These are phyloP conservation scores for Desmodus rotundus DNA, from an alignment of 2,113 vertebrate genomes.

Conservation along the genomic window DNA sequence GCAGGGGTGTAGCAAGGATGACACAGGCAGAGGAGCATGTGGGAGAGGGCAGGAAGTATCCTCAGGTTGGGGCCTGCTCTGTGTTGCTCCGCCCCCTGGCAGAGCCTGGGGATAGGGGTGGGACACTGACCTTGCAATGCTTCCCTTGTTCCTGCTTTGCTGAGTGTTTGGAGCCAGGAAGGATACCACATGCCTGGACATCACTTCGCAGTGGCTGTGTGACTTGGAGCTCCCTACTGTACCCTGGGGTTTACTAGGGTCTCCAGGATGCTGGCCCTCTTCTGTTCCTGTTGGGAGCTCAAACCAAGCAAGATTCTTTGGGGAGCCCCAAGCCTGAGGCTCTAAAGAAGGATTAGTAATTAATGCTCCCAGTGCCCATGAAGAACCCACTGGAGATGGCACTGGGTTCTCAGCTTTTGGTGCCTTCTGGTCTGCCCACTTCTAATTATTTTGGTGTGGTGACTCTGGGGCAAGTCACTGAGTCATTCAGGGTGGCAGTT, in stretches of 20 bases:
- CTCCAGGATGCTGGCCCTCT: background rate
- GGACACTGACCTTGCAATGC: background rate
- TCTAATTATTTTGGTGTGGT: background rate
- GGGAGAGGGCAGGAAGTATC: background rate
- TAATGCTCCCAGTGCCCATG: background rate
- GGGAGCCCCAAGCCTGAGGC: background rate
- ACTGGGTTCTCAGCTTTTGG: background rate
- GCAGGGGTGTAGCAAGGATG: background rate
- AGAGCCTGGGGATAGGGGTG: background rate
- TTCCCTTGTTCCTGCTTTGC: background rate
- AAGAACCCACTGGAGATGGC: background rate
- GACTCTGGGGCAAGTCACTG: background rate
- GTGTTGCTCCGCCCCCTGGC: background rate
- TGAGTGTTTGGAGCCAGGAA: background rate
- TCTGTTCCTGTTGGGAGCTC: background rate
- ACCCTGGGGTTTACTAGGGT: background rate
- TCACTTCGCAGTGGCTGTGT: background rate
- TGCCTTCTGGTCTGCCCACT: background rate
- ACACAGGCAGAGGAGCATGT: background rate
- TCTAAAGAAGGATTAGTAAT: background rate
- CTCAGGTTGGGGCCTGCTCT: background rate
- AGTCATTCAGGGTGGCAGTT: background rate
- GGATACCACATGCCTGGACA: background rate
- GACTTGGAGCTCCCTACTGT: background rate
- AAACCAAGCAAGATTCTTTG: background rate